Conservation (phyloP, 2,797 vertebrate genomes). For the Hipposideros larvatus region DNA sequence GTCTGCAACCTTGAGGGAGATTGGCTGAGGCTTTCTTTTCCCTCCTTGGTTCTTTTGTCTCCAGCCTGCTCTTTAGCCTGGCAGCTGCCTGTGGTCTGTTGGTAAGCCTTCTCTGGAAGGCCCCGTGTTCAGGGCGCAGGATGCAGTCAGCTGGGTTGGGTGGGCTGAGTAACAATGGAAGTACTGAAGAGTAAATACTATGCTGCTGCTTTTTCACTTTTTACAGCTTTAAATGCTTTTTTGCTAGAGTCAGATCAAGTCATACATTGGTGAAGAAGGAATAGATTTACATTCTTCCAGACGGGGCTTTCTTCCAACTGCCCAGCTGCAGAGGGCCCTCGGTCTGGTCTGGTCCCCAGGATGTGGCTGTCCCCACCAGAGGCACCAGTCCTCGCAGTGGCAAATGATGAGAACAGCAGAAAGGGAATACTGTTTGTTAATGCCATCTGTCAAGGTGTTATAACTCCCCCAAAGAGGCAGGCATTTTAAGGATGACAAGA, state of each 20-base stretch:
- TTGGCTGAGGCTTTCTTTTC: not conserved
- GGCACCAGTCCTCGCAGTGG: not conserved
- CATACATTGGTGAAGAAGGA: not conserved
- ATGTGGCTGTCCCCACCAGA: too few relatives aligned
- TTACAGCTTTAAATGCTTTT: not conserved
- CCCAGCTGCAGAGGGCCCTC: not conserved
- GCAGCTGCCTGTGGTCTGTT: not conserved
- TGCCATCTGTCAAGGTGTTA: not conserved
- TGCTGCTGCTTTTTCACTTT: not conserved
- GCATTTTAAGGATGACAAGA: not conserved
- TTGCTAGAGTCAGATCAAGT: not conserved
- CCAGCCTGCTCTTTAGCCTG: not conserved
- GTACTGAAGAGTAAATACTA: not conserved
- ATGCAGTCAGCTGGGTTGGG: not conserved
- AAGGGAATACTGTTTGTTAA: not conserved
- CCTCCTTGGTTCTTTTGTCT: not conserved
- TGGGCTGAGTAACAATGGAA: not conserved
- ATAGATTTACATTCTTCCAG: not conserved
- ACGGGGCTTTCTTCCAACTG: not conserved
- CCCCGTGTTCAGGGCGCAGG: too few relatives aligned
- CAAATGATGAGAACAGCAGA: not conserved
- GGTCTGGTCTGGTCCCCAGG: not conserved
- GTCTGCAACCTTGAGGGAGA: not conserved
- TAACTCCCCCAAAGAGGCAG: not conserved
- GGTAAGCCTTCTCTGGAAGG: not conserved